Percentiles rank a stretch among this genome's conserved stretches.
Conservation (phyloP, 2,113 vertebrate species). For the Clupea harengus region DNA sequence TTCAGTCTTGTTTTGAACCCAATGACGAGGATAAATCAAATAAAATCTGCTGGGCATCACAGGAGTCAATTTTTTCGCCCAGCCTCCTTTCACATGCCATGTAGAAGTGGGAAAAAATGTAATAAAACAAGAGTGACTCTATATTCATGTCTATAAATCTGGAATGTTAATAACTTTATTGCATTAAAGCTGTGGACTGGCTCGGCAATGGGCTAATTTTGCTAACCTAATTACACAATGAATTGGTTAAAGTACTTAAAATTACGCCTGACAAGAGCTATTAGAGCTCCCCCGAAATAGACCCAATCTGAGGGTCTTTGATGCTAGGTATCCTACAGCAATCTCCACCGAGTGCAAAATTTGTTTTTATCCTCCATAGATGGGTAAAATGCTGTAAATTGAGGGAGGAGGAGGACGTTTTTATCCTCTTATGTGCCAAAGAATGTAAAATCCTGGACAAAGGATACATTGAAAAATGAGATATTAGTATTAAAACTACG, state of each 20-base stretch:
- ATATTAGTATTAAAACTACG: background rate
- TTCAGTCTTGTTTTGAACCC: conserved; percentile 4
- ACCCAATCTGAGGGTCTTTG: conserved; percentile 61
- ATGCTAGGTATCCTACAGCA: conserved; percentile 59
- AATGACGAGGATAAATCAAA: conserved; percentile 36
- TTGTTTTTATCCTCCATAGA: conserved; percentile 66
- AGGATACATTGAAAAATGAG: background rate
- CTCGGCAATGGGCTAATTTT: conserved; percentile 75
- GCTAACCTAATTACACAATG: conserved; percentile 78
- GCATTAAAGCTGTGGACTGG: conserved; percentile 71
- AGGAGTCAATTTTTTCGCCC: conserved; percentile 29
- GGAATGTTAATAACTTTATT: conserved; percentile 79
- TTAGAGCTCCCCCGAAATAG: conserved; percentile 72
- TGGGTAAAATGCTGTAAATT: conserved; percentile 50
- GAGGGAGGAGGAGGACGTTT: background rate
- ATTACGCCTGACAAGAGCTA: conserved; percentile 74
- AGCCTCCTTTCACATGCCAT: conserved; percentile 52
- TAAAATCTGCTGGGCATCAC: conserved; percentile 33
- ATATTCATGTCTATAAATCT: conserved; percentile 67
- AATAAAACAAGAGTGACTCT: conserved; percentile 60
- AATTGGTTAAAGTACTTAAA: conserved; percentile 81
- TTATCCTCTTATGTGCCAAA: background rate
- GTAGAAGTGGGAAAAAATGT: conserved; percentile 51
- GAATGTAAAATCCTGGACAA: background rate
- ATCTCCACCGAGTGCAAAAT: conserved; percentile 62